Percentiles rank a stretch among this genome's conserved stretches.
These are phyloP conservation scores for Brachypteracias leptosomus DNA, from an alignment of 2,113 vertebrate species.

Conservation along the genomic window DNA sequence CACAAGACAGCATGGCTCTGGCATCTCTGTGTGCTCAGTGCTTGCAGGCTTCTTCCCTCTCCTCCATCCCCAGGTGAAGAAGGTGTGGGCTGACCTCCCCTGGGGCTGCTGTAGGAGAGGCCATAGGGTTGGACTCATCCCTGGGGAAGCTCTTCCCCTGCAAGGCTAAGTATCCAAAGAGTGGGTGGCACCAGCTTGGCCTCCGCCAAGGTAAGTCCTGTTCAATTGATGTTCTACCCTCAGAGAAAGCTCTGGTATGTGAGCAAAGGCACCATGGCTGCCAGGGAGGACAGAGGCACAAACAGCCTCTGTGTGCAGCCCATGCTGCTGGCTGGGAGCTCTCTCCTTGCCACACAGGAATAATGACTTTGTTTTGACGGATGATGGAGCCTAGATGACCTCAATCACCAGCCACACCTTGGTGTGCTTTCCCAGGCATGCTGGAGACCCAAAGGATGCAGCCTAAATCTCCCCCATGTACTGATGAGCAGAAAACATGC, in stretches of 20 bases:
- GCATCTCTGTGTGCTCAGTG: not conserved
- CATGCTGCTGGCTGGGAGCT: not conserved
- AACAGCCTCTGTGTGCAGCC: not conserved
- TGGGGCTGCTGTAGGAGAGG: not conserved
- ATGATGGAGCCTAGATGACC: not conserved
- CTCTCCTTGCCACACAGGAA: not conserved
- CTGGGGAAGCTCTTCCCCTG: not conserved
- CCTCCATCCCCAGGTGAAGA: not conserved
- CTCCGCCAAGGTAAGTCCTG: not conserved
- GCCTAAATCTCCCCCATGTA: not conserved
- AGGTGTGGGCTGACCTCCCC: not conserved
- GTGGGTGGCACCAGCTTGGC: not conserved
- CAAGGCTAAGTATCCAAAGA: not conserved
- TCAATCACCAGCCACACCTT: not conserved
- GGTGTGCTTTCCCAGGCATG: not conserved
- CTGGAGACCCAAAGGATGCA: not conserved
- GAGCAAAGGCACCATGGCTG: not conserved
- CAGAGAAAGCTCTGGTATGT: not conserved
- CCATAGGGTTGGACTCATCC: not conserved
- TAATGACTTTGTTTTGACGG: not conserved
- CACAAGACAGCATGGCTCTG: not conserved
- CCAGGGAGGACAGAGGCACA: not conserved
- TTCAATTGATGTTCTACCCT: not conserved
- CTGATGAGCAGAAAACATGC: not conserved
- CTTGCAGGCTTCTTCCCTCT: not conserved